These are phyloP conservation scores for Chascanopsetta lugubris DNA, from an alignment of 2,113 vertebrate genomes.

Conservation along the genomic window DNA sequence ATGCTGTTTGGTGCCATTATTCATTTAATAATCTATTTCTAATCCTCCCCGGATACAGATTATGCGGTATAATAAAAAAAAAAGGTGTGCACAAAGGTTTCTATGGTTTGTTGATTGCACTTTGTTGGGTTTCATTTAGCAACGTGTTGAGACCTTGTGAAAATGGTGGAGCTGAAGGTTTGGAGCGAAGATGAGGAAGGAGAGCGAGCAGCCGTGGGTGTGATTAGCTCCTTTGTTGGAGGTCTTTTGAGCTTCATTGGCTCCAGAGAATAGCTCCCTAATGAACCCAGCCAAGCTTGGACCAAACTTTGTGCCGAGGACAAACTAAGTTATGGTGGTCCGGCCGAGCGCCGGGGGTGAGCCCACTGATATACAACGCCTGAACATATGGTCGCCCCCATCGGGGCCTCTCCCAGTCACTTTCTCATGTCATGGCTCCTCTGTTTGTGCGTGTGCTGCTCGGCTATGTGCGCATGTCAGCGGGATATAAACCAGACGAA, in stretches of 20 bases:
- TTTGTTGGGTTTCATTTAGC: constrained; percentile 28
- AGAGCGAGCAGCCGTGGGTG: constrained; percentile 76
- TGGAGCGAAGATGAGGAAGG: constrained; percentile 68
- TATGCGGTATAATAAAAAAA: not conserved
- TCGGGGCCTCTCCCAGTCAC: constrained; percentile 73
- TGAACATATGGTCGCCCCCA: constrained; percentile 78
- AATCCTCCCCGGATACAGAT: not conserved
- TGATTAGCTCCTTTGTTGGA: constrained; percentile 92
- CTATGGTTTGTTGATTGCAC: constrained; percentile 5
- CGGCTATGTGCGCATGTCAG: constrained; percentile 39
- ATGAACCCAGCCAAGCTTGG: constrained; percentile 90
- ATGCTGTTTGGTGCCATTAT: constrained; percentile 21
- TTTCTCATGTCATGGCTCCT: constrained; percentile 74
- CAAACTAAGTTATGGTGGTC: constrained; percentile 88
- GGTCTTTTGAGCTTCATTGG: constrained; percentile 87
- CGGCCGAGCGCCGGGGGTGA: constrained; percentile 77
- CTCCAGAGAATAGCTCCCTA: constrained; percentile 88
- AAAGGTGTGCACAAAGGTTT: constrained; percentile 2
- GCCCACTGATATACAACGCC: constrained; percentile 81
- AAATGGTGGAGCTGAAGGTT: constrained; percentile 62
- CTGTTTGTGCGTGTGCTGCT: constrained; percentile 39
- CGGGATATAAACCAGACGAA: constrained; percentile 30
- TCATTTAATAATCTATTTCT: constrained; percentile 3
- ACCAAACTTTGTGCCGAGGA: constrained; percentile 89
- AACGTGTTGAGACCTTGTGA: constrained; percentile 12